These are phyloP conservation scores for Aptenodytes patagonicus DNA, from an alignment of 2,113 vertebrate species.

Conservation along the genomic window DNA sequence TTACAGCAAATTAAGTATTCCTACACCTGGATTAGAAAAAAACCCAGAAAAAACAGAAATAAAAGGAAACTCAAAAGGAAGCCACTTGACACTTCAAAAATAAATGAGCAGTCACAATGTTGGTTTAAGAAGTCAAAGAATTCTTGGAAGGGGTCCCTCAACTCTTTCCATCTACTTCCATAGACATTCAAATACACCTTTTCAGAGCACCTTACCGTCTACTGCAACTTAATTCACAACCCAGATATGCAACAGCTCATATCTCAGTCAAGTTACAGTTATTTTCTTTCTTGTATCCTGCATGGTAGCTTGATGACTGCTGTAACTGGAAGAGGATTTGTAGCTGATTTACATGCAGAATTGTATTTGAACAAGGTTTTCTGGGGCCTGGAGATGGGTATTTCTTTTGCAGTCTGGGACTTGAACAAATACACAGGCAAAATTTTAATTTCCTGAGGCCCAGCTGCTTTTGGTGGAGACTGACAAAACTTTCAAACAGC, in stretches of 20 bases:
- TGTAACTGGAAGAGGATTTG: background rate
- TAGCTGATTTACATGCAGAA: background rate
- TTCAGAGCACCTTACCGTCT: background rate
- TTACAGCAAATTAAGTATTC: background rate
- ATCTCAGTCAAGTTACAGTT: background rate
- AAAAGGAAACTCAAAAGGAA: background rate
- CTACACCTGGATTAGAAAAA: background rate
- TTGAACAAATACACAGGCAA: background rate
- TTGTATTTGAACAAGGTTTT: background rate
- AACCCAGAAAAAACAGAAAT: background rate
- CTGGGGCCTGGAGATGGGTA: background rate
- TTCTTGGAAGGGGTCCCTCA: background rate
- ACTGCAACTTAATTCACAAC: background rate
- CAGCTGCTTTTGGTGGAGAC: background rate
- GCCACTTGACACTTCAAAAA: background rate
- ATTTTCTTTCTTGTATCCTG: background rate
- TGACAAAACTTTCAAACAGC: background rate
- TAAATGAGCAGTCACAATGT: background rate
- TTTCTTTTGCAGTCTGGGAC: background rate
- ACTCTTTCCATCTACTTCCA: background rate
- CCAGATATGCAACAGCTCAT: background rate
- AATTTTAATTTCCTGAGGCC: background rate
- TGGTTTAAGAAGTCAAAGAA: background rate
- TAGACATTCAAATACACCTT: background rate
- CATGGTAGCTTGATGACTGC: background rate